phyloP scores from a whole-genome alignment of 1,140 invertebrate species.

The Metopolophium dirhodum region DNA sequence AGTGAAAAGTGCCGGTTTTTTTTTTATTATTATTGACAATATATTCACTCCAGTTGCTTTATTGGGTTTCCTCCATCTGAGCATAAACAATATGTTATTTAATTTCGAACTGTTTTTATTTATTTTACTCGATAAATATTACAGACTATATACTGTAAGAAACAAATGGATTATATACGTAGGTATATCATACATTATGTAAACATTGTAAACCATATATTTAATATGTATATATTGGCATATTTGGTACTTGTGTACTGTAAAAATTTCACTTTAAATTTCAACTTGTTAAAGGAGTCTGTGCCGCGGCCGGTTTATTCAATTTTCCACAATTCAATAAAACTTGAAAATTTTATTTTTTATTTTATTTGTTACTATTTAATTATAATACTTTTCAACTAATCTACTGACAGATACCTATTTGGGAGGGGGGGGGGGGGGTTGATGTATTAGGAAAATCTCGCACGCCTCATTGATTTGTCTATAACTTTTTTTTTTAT shows the following conservation, averaged over 20 bases:
- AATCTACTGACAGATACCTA: too few relatives aligned
- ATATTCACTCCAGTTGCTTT: background rate
- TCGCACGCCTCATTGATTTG: too few relatives aligned
- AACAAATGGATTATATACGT: background rate
- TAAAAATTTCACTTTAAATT: background rate
- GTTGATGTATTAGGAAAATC: too few relatives aligned
- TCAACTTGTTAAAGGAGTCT: background rate
- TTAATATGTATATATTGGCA: background rate
- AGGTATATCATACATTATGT: background rate
- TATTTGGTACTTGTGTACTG: background rate
- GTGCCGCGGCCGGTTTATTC: too few relatives aligned
- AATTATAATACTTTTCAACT: too few relatives aligned
- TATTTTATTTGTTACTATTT: too few relatives aligned
- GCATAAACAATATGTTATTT: background rate
- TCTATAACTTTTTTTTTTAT: too few relatives aligned
- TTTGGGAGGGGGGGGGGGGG: too few relatives aligned
- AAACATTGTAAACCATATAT: background rate
- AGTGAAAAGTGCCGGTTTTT: background rate
- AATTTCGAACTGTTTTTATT: background rate
- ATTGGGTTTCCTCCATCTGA: background rate
- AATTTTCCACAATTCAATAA: too few relatives aligned
- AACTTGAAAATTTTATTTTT: too few relatives aligned
- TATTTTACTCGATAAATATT: background rate
- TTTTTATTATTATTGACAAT: slow-evolving; percentile 16
- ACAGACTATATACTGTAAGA: background rate